Conservation (phyloP, 2,888 invertebrate species). For the Eupithecia tripunctaria region DNA sequence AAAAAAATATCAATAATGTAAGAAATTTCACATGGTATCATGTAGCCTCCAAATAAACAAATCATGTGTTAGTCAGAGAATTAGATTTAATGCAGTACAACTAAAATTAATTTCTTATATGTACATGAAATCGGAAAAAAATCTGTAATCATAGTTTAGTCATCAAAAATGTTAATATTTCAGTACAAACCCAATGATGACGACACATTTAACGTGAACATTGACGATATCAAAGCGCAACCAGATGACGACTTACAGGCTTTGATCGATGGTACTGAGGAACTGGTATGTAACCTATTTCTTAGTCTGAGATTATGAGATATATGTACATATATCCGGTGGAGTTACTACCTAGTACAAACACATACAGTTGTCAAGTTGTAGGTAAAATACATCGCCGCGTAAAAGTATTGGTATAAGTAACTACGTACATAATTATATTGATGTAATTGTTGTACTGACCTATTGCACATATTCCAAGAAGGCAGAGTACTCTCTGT, state of each 20-base stretch:
- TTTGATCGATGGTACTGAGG: slow-evolving; percentile 86
- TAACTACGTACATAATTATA: too few species aligned
- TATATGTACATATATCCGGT: too few species aligned
- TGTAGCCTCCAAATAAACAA: not conserved
- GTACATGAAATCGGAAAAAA: not conserved
- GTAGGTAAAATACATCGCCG: not conserved
- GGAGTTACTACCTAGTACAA: too few species aligned
- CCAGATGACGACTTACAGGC: slow-evolving; percentile 84
- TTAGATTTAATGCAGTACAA: too few species aligned
- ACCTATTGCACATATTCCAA: not conserved
- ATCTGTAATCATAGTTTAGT: not conserved
- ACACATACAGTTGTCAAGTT: not conserved
- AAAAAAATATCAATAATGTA: too few species aligned
- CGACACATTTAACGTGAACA: slow-evolving; percentile 77
- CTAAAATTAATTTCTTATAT: not conserved
- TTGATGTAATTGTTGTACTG: not conserved
- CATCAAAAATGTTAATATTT: slow-evolving; percentile 39
- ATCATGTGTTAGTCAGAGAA: too few species aligned
- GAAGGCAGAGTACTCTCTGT: not conserved
- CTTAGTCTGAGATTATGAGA: not conserved
- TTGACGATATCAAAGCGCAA: slow-evolving; percentile 72
- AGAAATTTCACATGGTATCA: not conserved
- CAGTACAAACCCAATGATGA: slow-evolving; percentile 81
- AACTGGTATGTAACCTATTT: slow-evolving; percentile 75
- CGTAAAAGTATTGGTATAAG: too few species aligned